Conservation (phyloP, 2,797 vertebrate species). For the Pantherophis alleghaniensis region DNA sequence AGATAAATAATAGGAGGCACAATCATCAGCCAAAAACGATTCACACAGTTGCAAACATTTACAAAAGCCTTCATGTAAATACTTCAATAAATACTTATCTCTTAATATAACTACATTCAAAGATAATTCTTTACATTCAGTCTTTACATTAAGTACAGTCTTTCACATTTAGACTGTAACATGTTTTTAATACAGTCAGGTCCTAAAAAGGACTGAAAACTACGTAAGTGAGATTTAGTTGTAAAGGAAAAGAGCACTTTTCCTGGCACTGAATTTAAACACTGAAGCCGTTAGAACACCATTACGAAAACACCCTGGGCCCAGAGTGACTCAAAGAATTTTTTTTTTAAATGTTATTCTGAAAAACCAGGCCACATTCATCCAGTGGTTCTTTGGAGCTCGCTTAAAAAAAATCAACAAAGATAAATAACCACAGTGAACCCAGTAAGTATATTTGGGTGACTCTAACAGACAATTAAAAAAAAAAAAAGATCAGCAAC, state of each 20-base stretch:
- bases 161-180: neutral
- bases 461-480: neutral
- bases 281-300: neutral
- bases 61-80: neutral
- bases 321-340: neutral
- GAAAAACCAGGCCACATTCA: neutral
- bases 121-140: neutral
- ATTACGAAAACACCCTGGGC: neutral
- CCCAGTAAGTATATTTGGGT: neutral
- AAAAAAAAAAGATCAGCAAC: rapidly evolving
- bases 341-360: neutral
- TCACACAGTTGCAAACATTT: neutral
- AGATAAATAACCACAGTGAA: neutral
- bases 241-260: neutral
- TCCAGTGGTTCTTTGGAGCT: neutral
- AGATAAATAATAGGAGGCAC: neutral
- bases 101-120: neutral
- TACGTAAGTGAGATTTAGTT: neutral
- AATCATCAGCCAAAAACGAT: neutral
- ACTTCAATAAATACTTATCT: neutral
- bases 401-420: neutral
- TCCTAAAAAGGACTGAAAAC: neutral
- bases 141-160: neutral
- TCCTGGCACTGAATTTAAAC: neutral
- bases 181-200: neutral